phyloP scores from a whole-genome alignment of 2,113 vertebrate species.

The Charina bottae region DNA sequence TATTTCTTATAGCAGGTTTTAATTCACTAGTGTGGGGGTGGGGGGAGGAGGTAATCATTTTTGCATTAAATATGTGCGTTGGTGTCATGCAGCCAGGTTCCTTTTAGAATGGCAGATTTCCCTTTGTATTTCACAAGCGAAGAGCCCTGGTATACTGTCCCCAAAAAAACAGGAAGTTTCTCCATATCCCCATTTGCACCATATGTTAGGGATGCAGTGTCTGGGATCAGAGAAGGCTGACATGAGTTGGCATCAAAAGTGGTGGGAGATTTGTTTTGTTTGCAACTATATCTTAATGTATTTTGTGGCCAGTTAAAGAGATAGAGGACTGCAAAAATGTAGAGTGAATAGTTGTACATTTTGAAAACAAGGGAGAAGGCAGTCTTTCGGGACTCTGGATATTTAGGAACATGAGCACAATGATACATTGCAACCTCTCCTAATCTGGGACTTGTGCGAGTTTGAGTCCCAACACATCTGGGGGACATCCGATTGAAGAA shows the following conservation, averaged over 20 bases:
- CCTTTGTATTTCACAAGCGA: background rate
- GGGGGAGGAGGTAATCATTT: constrained; percentile 13
- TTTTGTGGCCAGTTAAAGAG: background rate
- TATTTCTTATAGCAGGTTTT: constrained; percentile 15
- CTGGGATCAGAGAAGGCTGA: background rate
- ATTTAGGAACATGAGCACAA: background rate
- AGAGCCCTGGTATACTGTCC: constrained; percentile 4
- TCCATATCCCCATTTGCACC: constrained; percentile 11
- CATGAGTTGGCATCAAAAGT: constrained; percentile 8
- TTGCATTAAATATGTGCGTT: constrained; percentile 19
- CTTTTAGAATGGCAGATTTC: constrained; percentile 5
- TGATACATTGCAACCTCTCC: background rate
- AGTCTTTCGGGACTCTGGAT: background rate
- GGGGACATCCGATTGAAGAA: too few species aligned
- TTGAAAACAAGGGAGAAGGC: background rate
- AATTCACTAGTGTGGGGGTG: background rate
- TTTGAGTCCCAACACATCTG: too few species aligned
- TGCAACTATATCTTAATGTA: background rate
- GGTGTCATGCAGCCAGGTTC: background rate
- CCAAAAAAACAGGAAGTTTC: constrained; percentile 4
- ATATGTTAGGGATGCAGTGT: background rate
- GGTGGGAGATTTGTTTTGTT: background rate
- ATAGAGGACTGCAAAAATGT: background rate
- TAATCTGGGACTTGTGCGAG: too few species aligned
- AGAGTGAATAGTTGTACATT: background rate